Evolutionary conservation across 1,140 invertebrate genomes (phyloP).

Genomic region (Drosophila serrata): DNA sequence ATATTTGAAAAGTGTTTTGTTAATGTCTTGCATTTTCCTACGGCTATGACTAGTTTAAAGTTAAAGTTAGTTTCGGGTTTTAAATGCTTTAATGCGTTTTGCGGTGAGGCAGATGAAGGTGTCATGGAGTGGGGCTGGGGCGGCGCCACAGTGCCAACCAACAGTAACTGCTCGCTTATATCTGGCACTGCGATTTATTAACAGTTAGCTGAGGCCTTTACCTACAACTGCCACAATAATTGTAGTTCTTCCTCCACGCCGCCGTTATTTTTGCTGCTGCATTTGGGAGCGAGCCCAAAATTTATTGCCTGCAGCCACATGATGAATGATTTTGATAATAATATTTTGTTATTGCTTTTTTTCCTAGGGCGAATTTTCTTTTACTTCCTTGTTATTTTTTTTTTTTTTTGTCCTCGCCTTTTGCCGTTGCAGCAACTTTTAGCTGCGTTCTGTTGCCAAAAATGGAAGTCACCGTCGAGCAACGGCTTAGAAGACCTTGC

Average conservation of each 20-base stretch:
- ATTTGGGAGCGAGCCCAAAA: constrained; percentile 74
- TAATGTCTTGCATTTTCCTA: constrained; percentile 47
- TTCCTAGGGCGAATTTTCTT: constrained; percentile 48
- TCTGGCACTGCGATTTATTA: constrained; percentile 78
- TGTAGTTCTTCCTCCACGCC: constrained; percentile 38
- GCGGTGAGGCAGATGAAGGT: background rate
- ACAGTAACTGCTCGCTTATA: constrained; percentile 62
- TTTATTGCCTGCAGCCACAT: constrained; percentile 84
- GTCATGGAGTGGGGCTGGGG: constrained; percentile 8
- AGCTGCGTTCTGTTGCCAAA: constrained; percentile 69
- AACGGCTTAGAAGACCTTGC: constrained; percentile 64
- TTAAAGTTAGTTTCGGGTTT: constrained; percentile 42
- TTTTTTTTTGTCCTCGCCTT: constrained; percentile 16
- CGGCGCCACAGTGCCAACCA: constrained; percentile 54
- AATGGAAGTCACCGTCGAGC: constrained; percentile 67
- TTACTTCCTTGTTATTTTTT: constrained; percentile 11
- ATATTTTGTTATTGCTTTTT: constrained; percentile 82
- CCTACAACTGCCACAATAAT: constrained; percentile 43
- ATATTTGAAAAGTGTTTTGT: constrained; percentile 29
- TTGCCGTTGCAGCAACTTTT: constrained; percentile 63
- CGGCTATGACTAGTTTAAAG: constrained; percentile 56
- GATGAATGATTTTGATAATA: constrained; percentile 84
- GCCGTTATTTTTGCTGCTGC: constrained; percentile 54
- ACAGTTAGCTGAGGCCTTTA: constrained; percentile 69
- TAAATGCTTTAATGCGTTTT: constrained; percentile 35